Percentiles rank a stretch among this genome's conserved stretches.
These are phyloP conservation scores for Larimichthys polyactis DNA, from an alignment of 2,113 vertebrate species.

Conservation along the genomic window DNA sequence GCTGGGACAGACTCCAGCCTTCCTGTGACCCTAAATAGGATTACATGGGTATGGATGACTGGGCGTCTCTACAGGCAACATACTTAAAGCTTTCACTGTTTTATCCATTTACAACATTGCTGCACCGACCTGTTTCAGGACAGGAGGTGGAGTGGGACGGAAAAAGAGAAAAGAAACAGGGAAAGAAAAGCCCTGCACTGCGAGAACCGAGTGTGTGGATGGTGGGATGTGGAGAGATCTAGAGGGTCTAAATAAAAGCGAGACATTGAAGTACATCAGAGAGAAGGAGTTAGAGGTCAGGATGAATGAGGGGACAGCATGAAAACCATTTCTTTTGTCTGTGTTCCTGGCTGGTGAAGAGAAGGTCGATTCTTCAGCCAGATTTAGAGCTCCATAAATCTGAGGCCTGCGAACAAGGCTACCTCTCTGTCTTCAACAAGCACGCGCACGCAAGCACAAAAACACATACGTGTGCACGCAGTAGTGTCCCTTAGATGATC, in stretches of 20 bases:
- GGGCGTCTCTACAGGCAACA: slow-evolving; percentile 56
- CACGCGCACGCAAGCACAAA: not conserved
- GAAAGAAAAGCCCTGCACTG: slow-evolving; percentile 13
- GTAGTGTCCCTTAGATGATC: slow-evolving; percentile 14
- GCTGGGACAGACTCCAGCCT: slow-evolving; percentile 56
- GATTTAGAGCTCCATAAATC: slow-evolving; percentile 68
- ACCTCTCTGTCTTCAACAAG: slow-evolving; percentile 46
- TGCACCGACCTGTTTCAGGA: slow-evolving; percentile 23
- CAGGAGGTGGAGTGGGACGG: slow-evolving; percentile 19
- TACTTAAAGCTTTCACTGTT: slow-evolving; percentile 38
- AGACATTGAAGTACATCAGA: slow-evolving; percentile 68
- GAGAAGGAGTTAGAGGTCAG: slow-evolving; percentile 56
- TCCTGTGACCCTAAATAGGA: slow-evolving; percentile 56
- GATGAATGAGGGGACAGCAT: slow-evolving; percentile 66
- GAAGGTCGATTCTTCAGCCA: slow-evolving; percentile 62
- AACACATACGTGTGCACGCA: not conserved
- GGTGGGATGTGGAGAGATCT: slow-evolving; percentile 55
- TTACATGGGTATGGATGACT: slow-evolving; percentile 67
- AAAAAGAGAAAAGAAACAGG: slow-evolving; percentile 11
- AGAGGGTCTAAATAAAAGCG: slow-evolving; percentile 54
- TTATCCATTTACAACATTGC: slow-evolving; percentile 35
- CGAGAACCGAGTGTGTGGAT: slow-evolving; percentile 28
- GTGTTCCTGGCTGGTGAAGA: slow-evolving; percentile 58
- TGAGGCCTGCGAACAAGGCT: slow-evolving; percentile 59
- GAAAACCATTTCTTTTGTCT: slow-evolving; percentile 72